Evolutionary conservation across 2,797 vertebrate genomes (phyloP), one percentile per base, ranked within the genome.

Genomic region (Sternotherus odoratus): DNA sequence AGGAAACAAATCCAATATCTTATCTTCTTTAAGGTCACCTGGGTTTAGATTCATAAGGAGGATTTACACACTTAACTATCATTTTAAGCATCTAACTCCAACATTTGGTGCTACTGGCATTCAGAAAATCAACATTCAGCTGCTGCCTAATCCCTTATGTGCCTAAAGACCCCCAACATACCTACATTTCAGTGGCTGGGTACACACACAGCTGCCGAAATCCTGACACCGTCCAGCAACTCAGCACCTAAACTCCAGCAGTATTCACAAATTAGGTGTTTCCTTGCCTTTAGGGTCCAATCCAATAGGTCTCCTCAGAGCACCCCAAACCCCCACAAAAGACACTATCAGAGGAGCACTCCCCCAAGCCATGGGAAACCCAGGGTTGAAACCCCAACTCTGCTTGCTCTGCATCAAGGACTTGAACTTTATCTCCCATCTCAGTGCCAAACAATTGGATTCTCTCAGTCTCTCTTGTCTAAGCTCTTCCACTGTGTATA

Each of bases 11-110:
- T 24, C 11, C 19, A 54, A 2, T 48, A 9, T 43, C 30, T 83
- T 82, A 69, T 88, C 26, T 69, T 39, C 82, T 94, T 91, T 66
- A 60, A 1, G 3, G 53, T 91, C 74, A 86, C 10, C 50, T 69
- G 13, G n/a, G 16, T 60, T 74, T 3, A 0, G 6, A 86, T 46
- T 6, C 12, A 69, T 21, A 69, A 21, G 36, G 36, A 36, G 30
- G 15, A 63, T 4, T 33, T 63, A 2, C n/a, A 19, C 17, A 69
- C n/a, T n/a, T 36, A 36, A 21, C 63, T 19, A 4, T 7, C 16
- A 36, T 19, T 66, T 21, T 36, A 36, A 36, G n/a, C 19, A 36
- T 39, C n/a, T 69, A 39, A 39, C 36, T 39, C n/a, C 21, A 39
- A 39, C 36, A 69, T 21, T 39, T 69, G 19, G 17, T 69, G 9